These are phyloP conservation scores for Cinara cedri DNA, from an alignment of 2,888 invertebrate genomes.

Conservation along the genomic window DNA sequence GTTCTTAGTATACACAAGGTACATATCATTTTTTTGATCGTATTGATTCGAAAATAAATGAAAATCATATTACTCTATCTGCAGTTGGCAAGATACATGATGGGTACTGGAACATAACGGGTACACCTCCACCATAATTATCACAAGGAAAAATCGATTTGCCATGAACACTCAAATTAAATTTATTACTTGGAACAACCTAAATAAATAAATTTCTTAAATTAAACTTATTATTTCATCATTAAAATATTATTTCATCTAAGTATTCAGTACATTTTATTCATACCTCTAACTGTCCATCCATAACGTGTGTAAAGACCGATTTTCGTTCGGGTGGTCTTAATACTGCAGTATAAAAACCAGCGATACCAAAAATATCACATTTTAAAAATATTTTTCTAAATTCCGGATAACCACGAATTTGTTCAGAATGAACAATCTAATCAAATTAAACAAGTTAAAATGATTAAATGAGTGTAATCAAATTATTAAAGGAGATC, in stretches of 20 bases:
- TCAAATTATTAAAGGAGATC: conserved; percentile 32
- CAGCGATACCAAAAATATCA: conserved; percentile 81
- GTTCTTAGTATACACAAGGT: too few species aligned
- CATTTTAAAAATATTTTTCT: conserved; percentile 74
- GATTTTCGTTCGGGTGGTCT: conserved; percentile 59
- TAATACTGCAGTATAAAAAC: conserved; percentile 78
- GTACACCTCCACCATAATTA: conserved; percentile 70
- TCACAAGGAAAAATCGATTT: conserved; percentile 84
- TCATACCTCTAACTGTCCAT: conserved; percentile 60
- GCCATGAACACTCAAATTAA: conserved; percentile 83
- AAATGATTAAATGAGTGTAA: not conserved
- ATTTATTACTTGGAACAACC: conserved; percentile 62
- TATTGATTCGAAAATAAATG: not conserved
- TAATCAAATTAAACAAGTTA: not conserved
- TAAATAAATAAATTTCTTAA: conserved; percentile 16
- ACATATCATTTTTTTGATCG: not conserved
- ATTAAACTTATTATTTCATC: too few species aligned
- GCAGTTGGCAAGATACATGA: conserved; percentile 77
- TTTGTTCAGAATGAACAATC: conserved; percentile 78
- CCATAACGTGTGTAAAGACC: conserved; percentile 58
- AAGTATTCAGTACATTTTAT: not conserved
- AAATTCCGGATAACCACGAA: conserved; percentile 75
- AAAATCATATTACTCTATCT: conserved; percentile 64
- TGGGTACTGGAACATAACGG: conserved; percentile 83
- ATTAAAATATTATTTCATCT: not conserved